Percentiles rank a stretch among this genome's conserved stretches.
These are phyloP conservation scores for Meles meles DNA, from an alignment of 2,113 vertebrate species.

Conservation along the genomic window DNA sequence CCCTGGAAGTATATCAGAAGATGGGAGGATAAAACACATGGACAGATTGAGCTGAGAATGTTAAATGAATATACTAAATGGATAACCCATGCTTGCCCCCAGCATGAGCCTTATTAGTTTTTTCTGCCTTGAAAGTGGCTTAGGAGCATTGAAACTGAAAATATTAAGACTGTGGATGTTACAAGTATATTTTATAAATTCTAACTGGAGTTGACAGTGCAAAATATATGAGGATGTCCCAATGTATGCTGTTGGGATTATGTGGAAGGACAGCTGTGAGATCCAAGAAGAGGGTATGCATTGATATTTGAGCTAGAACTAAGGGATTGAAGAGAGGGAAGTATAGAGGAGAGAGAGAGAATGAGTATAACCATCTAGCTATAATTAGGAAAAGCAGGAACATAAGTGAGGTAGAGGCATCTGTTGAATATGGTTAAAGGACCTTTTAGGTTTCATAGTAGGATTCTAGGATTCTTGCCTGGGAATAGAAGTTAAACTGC, in stretches of 20 bases:
- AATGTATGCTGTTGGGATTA: not conserved
- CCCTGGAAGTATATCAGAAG: not conserved
- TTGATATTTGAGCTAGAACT: not conserved
- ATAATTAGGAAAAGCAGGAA: not conserved
- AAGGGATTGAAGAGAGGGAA: not conserved
- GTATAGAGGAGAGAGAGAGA: not conserved
- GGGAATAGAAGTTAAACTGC: not conserved
- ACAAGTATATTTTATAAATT: not conserved
- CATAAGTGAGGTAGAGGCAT: not conserved
- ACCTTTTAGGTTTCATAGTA: not conserved
- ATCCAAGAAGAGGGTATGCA: not conserved
- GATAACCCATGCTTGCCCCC: rapidly evolving
- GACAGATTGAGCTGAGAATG: not conserved
- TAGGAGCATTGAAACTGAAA: not conserved
- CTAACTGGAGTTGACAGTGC: not conserved
- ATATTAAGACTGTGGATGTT: not conserved
- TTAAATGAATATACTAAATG: not conserved
- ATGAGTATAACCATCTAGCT: not conserved
- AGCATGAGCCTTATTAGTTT: not conserved
- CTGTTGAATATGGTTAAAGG: rapidly evolving
- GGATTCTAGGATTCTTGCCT: not conserved
- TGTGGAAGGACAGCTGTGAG: not conserved
- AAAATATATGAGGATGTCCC: not conserved
- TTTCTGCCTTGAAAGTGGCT: not conserved
- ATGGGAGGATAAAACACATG: not conserved